Percentiles rank a stretch among this genome's conserved stretches.
These are phyloP conservation scores for Halictus ligatus DNA, from an alignment of 2,888 invertebrate species.

Conservation along the genomic window DNA sequence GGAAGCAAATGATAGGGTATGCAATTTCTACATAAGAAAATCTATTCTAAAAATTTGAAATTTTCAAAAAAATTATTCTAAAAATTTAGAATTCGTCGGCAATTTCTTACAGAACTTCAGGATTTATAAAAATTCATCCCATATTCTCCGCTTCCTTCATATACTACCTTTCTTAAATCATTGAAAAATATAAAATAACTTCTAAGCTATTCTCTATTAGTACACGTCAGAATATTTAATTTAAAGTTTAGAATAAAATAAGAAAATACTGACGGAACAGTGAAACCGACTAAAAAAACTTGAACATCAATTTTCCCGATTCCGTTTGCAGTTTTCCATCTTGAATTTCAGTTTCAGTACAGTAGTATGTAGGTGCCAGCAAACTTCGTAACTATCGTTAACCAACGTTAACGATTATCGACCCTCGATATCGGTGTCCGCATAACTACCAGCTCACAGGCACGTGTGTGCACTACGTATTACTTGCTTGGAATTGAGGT, in stretches of 20 bases:
- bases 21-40: no score
- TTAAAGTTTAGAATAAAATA: background rate
- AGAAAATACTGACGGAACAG: background rate
- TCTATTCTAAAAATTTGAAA: no score
- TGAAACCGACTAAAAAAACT: background rate
- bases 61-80: no score
- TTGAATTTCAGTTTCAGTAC: constrained; percentile 24
- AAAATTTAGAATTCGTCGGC: no score
- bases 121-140: background rate
- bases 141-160: background rate
- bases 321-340: constrained; percentile 1
- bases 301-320: background rate
- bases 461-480: constrained; percentile 55
- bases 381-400: constrained; percentile 63
- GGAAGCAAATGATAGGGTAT: background rate
- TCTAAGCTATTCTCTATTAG: background rate
- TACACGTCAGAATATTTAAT: background rate
- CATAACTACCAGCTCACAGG: constrained; percentile 57
- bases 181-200: background rate
- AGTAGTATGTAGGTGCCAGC: background rate
- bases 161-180: background rate
- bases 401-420: constrained; percentile 68
- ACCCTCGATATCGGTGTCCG: constrained; percentile 61
- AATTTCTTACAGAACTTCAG: no score
- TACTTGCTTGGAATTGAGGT: constrained; percentile 53